Evolutionary conservation across 1,140 invertebrate genomes (phyloP).

Genomic region (Pseudomyrmex dendroicus): DNA sequence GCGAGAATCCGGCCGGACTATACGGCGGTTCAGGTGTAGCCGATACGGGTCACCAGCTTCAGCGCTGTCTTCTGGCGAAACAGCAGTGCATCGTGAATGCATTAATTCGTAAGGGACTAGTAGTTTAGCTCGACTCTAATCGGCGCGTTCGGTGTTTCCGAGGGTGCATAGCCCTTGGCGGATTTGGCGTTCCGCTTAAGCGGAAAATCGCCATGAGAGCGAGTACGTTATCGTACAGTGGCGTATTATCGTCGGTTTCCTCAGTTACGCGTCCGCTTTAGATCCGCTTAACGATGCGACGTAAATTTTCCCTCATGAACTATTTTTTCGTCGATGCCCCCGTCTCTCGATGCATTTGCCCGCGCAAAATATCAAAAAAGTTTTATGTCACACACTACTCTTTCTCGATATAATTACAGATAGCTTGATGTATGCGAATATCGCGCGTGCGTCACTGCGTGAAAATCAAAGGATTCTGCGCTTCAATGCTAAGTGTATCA

Average conservation of each 20-base stretch:
- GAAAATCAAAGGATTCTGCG: constrained; percentile 44
- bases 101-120: constrained; percentile 62
- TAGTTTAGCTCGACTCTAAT: constrained; percentile 53
- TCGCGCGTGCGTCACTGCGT: background rate
- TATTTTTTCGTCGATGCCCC: background rate
- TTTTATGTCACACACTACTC: no score
- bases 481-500: constrained; percentile 32
- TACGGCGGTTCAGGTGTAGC: constrained; percentile 38
- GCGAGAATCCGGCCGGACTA: constrained; percentile 20
- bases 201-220: constrained; percentile 22
- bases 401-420: constrained; percentile 27
- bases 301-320: constrained; percentile 1
- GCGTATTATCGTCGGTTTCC: constrained; percentile 12
- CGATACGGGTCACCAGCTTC: constrained; percentile 32
- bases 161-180: constrained; percentile 12
- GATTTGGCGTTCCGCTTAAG: constrained; percentile 22
- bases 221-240: constrained; percentile 20
- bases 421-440: background rate
- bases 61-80: constrained; percentile 26
- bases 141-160: constrained; percentile 20
- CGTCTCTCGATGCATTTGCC: no score
- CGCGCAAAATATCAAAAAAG: background rate
- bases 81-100: constrained; percentile 53
- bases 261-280: background rate
- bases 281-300: constrained; percentile 5